Base-by-base conservation (phyloP, 2,113 vertebrate genomes). In the Tachycineta bicolor region DNA sequence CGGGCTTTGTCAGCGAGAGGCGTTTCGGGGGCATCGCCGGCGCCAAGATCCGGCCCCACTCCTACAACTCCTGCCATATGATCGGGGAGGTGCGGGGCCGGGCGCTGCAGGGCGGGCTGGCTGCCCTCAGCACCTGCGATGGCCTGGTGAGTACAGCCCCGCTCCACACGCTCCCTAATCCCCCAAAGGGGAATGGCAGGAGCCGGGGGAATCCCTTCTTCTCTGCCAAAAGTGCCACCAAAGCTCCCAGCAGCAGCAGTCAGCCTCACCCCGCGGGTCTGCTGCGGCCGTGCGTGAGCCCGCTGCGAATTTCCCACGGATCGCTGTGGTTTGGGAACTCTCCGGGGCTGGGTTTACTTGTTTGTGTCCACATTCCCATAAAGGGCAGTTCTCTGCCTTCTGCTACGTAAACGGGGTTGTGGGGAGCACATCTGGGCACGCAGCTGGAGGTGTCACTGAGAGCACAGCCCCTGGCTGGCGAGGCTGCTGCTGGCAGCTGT, bases 121-220 rank as follows among this genome's bases (percentile, higher is more conserved):
- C 99, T 0, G 99, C 98, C 14, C 98, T 99, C 74, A 99, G 99
- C 65, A 98, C 98, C 41, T 99, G 99, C 24, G 97, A 98, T 9
- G 99, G 99, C 67, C 98, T 99, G 98, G 99, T 99, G 95, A 99
- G 99, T 98, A 5, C 24, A 10, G 41, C 29, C 37, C 17, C 9
- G 1, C 2, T 1, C 21, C 1, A 0, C 13, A 3, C 2, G 15
- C 17, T 6, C 19, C 25, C 3, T 2, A 1, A 4, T 2, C 39
- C 1, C 0, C 0, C 0, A 4, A 37, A 37, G 37, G 50, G 65
- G 13, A 10, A 8, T 0, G 12, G 29, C 39, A 33, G 31, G 8
- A 41, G 8, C 39, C 9, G 10, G 3, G 14, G 1, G 21, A 26
- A 47, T 41, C 9, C 19, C 22, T 17, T 19, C 25, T 14, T 8